These are phyloP conservation scores for Stenchaetothrips biformis DNA, from an alignment of 2,888 invertebrate genomes.

Conservation along the genomic window DNA sequence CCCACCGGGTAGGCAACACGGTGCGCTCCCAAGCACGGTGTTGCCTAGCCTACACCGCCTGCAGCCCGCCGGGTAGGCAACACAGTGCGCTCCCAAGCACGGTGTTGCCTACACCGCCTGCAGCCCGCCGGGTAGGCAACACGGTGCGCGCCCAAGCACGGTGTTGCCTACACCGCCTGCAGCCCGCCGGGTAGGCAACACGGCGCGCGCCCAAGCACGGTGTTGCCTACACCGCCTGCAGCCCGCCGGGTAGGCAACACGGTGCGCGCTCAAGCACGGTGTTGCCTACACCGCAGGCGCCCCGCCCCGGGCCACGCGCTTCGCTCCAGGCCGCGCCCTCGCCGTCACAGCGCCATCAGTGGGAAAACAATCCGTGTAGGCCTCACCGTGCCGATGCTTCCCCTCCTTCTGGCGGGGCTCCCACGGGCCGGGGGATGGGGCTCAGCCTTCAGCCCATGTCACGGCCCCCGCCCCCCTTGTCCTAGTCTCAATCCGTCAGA, in stretches of 20 bases:
- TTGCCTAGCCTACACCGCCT: not conserved
- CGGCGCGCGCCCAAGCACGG: not conserved
- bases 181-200: no score
- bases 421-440: no score
- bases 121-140: no score
- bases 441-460: not conserved
- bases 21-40: not conserved
- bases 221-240: no score
- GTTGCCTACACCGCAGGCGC: not conserved
- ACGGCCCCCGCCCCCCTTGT: not conserved
- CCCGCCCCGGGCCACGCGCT: not conserved
- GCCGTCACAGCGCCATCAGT: slow-evolving; percentile 21
- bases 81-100: not conserved
- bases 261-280: no score
- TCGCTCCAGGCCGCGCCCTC: not conserved
- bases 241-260: no score
- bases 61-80: not conserved
- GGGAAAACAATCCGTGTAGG: slow-evolving; percentile 10
- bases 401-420: no score
- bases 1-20: not conserved
- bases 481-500: slow-evolving; percentile 5
- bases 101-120: no score
- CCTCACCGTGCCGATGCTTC: not conserved
- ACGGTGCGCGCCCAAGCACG: not conserved
- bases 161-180: no score